Conservation (phyloP, 2,113 vertebrate species). For the Dasyprocta punctata region DNA sequence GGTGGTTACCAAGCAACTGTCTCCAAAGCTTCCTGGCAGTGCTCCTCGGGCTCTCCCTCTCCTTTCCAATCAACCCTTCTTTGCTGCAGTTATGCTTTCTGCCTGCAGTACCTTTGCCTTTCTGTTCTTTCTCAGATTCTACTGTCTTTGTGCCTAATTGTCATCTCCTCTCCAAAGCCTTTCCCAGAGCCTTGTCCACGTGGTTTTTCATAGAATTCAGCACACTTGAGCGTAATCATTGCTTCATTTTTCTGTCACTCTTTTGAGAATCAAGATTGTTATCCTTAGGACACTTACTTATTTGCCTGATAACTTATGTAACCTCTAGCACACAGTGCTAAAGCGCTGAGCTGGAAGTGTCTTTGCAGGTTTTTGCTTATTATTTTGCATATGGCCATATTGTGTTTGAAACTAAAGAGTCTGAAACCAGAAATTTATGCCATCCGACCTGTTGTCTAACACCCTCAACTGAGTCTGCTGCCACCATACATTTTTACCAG, state of each 20-base stretch:
- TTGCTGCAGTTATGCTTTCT: slow-evolving; percentile 21
- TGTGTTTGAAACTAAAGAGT: not conserved
- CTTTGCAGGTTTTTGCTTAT: not conserved
- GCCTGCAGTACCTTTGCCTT: not conserved
- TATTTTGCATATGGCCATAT: not conserved
- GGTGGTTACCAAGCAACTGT: slow-evolving; percentile 66
- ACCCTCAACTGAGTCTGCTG: not conserved
- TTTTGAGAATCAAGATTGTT: not conserved
- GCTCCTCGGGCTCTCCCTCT: slow-evolving; percentile 2
- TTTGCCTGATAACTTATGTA: not conserved
- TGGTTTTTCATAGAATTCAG: not conserved
- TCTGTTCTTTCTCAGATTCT: slow-evolving; percentile 1
- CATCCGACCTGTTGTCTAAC: not conserved
- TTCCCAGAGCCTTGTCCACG: not conserved
- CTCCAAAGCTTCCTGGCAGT: slow-evolving; percentile 51
- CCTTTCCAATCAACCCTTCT: not conserved
- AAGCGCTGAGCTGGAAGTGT: not conserved
- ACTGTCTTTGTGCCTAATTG: not conserved
- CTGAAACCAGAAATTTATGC: not conserved
- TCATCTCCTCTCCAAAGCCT: not conserved
- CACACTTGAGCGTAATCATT: not conserved
- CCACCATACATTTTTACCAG: not conserved
- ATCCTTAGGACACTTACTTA: not conserved
- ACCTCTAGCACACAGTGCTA: not conserved
- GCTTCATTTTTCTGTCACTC: not conserved